Evolutionary conservation across 2,113 vertebrate species (phyloP).

Genomic region (Condylura cristata): DNA sequence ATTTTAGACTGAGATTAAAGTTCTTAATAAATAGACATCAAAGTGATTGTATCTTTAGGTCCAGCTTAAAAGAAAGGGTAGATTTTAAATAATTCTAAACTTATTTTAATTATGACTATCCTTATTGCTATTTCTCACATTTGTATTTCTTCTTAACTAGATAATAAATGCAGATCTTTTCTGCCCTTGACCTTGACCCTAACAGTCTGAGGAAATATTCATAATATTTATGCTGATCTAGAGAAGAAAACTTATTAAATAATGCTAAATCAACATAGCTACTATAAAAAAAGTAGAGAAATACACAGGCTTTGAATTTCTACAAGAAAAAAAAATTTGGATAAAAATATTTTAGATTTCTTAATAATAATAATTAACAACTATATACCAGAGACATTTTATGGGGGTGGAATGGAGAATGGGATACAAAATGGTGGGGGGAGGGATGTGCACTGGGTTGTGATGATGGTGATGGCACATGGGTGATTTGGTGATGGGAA

Average conservation of each 20-base stretch:
- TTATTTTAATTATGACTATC: background rate
- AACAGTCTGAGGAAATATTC: background rate
- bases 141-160: constrained; percentile 9
- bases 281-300: constrained; percentile 32
- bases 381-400: too few relatives aligned
- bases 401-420: too few relatives aligned
- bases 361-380: too few relatives aligned
- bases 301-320: background rate
- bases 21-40: background rate
- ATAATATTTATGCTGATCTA: background rate
- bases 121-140: background rate
- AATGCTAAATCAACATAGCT: constrained; percentile 14
- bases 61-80: background rate
- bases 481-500: too few relatives aligned
- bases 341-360: background rate
- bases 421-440: too few relatives aligned
- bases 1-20: background rate
- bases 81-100: background rate
- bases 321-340: background rate
- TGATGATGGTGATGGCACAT: too few relatives aligned
- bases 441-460: too few relatives aligned
- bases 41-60: background rate
- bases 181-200: background rate
- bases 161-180: background rate
- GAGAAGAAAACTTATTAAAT: constrained; percentile 13